A percentile compares a stretch with the other conserved stretches of the same genome.
These are phyloP conservation scores for Pseudopipra pipra DNA, from an alignment of 2,113 vertebrate genomes.

Conservation along the genomic window DNA sequence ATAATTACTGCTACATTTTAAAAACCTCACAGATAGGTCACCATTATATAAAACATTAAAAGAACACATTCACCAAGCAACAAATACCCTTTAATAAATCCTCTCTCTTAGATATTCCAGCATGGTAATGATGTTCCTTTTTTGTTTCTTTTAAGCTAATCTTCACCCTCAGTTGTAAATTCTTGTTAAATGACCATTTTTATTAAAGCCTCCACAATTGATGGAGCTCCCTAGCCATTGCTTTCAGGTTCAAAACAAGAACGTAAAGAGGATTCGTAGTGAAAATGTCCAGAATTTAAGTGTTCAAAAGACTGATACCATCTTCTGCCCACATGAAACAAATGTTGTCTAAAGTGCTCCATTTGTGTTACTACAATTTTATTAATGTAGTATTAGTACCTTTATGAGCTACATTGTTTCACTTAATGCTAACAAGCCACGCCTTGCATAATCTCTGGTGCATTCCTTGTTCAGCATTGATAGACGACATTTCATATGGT, in stretches of 20 bases:
- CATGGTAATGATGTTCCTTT: neutral
- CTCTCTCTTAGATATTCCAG: neutral
- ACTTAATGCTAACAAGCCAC: neutral
- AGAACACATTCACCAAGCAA: neutral
- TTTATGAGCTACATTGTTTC: neutral
- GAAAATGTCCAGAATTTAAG: neutral
- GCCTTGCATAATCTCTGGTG: neutral
- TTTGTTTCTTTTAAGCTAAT: neutral
- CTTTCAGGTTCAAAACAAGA: neutral
- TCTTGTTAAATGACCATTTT: neutral
- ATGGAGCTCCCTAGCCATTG: neutral
- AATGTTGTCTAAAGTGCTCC: neutral
- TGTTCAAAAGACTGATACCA: neutral
- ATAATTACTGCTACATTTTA: neutral
- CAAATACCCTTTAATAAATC: neutral
- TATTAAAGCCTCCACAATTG: neutral
- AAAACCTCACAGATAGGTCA: neutral
- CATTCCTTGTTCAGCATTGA: neutral
- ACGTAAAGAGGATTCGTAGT: neutral
- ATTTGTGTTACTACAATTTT: neutral
- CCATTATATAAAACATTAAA: neutral
- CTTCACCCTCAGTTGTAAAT: neutral
- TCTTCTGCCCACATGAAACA: neutral
- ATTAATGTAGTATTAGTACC: neutral
- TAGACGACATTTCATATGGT: neutral